Evolutionary conservation across 1,140 invertebrate genomes (phyloP).

Genomic region (Drosophila gunungcola): DNA sequence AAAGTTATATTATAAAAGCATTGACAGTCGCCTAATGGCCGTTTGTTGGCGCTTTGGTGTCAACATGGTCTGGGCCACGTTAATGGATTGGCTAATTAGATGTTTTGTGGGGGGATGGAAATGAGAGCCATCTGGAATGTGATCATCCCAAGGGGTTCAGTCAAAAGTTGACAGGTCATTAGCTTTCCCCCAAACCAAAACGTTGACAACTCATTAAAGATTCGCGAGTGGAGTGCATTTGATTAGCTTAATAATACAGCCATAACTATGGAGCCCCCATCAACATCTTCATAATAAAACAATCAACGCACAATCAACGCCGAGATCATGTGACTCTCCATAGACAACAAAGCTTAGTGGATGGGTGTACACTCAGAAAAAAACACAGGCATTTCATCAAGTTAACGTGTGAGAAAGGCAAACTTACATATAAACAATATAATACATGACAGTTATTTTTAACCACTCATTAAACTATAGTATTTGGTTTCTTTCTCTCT

Average conservation of each 20-base stretch:
- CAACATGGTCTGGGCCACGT: constrained; percentile 65
- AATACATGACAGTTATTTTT: too few species aligned
- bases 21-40: constrained; percentile 78
- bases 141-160: constrained; percentile 1
- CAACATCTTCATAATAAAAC: constrained; percentile 81
- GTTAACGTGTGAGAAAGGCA: background rate
- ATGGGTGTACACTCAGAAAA: background rate
- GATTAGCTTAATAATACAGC: constrained; percentile 78
- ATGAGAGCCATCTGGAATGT: constrained; percentile 1
- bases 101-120: constrained; percentile 16
- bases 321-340: constrained; percentile 76
- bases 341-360: constrained; percentile 58
- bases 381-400: background rate
- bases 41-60: constrained; percentile 66
- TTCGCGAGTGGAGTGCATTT: constrained; percentile 66
- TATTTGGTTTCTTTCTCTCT: too few species aligned
- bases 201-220: constrained; percentile 65
- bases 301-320: constrained; percentile 81
- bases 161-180: constrained; percentile 29
- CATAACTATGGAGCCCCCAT: constrained; percentile 63
- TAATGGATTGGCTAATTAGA: constrained; percentile 76
- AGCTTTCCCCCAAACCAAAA: constrained; percentile 23
- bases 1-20: constrained; percentile 77
- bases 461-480: too few species aligned
- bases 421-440: too few species aligned